A percentile compares a stretch with the other conserved stretches of the same genome.
These are phyloP conservation scores for Anodontia alba DNA, from an alignment of 2,888 invertebrate species.

Conservation along the genomic window DNA sequence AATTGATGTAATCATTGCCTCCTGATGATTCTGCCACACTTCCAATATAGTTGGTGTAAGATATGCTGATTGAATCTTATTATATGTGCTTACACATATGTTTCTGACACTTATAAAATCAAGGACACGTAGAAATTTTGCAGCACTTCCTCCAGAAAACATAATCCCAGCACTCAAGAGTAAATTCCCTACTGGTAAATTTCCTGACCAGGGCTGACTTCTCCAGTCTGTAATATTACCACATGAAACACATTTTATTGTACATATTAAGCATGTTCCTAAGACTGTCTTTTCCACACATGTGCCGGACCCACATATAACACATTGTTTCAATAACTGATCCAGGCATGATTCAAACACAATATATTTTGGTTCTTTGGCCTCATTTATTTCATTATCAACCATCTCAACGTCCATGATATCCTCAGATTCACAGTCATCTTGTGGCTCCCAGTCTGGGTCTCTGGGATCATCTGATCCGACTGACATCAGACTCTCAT, in stretches of 20 bases:
- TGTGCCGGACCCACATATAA: neutral
- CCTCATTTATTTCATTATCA: neutral
- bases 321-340: constrained; percentile 4
- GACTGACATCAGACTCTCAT: neutral
- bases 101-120: neutral
- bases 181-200: constrained; percentile 21
- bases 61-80: constrained; percentile 19
- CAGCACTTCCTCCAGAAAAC: constrained; percentile 19
- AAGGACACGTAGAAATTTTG: constrained; percentile 2
- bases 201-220: constrained; percentile 10
- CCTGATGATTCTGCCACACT: constrained; percentile 15
- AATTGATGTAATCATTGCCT: neutral
- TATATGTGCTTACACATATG: constrained; percentile 12
- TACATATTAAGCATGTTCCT: neutral
- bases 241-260: neutral
- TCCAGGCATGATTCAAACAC: constrained; percentile 27
- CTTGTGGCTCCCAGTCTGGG: constrained; percentile 17
- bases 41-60: constrained; percentile 10
- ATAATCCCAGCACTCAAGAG: constrained; percentile 12
- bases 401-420: neutral
- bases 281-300: neutral
- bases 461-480: neutral
- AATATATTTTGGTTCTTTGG: constrained; percentile 22
- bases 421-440: neutral
- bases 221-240: neutral